Conservation (phyloP, 2,888 invertebrate genomes). For the Leptopilina syphax region DNA sequence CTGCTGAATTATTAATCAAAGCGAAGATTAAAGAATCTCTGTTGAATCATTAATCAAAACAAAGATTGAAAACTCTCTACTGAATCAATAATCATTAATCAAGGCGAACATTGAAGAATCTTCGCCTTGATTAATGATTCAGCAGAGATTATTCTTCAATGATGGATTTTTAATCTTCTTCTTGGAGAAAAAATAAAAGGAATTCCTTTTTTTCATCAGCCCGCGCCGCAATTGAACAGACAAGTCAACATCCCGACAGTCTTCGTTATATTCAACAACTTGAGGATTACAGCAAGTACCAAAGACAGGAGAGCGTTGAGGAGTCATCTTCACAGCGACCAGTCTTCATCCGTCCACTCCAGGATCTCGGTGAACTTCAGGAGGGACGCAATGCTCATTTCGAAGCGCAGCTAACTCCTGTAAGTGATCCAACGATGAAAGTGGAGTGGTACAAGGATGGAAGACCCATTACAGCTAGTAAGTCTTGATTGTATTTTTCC, state of each 20-base stretch:
- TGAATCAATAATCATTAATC: too few species aligned
- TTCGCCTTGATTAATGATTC: too few species aligned
- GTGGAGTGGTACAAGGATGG: slow-evolving; percentile 98
- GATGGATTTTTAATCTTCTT: too few species aligned
- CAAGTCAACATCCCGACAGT: slow-evolving; percentile 94
- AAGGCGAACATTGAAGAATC: too few species aligned
- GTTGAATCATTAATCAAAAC: too few species aligned
- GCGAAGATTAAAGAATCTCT: too few species aligned
- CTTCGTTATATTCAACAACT: slow-evolving; percentile 93
- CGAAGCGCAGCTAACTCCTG: slow-evolving; percentile 94
- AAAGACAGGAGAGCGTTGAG: slow-evolving; percentile 90
- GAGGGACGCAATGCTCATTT: slow-evolving; percentile 96
- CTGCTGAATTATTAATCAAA: too few species aligned
- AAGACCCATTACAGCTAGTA: slow-evolving; percentile 94
- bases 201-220: slow-evolving; percentile 73
- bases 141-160: too few species aligned
- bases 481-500: slow-evolving; percentile 38
- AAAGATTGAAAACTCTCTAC: too few species aligned
- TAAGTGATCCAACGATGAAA: slow-evolving; percentile 95
- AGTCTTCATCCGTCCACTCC: slow-evolving; percentile 91
- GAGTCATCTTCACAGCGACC: slow-evolving; percentile 89
- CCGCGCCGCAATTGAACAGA: slow-evolving; percentile 90
- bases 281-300: slow-evolving; percentile 93
- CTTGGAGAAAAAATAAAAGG: too few species aligned
- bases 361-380: slow-evolving; percentile 90